These are phyloP conservation scores for Lipotes vexillifer DNA, from an alignment of 2,113 vertebrate species.

Conservation along the genomic window DNA sequence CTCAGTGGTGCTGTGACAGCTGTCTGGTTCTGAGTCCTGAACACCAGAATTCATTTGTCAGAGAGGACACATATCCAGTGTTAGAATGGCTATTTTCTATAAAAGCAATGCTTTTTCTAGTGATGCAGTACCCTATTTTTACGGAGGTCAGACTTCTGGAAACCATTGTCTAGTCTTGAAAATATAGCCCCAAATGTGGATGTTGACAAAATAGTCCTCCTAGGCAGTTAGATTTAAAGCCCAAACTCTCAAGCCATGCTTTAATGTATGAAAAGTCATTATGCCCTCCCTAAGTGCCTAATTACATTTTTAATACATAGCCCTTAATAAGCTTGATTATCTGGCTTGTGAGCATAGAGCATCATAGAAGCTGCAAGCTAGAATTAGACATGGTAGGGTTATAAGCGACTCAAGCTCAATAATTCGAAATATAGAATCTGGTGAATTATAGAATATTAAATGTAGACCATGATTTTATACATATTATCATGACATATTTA, in stretches of 20 bases:
- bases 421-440: slow-evolving; percentile 3
- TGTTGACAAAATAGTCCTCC: slow-evolving; percentile 1
- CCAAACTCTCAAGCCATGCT: not conserved
- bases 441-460: slow-evolving; percentile 28
- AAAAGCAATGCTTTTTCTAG: slow-evolving; percentile 23
- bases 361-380: slow-evolving; percentile 9
- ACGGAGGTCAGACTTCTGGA: slow-evolving; percentile 34
- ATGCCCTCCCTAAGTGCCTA: not conserved
- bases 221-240: slow-evolving; percentile 21
- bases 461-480: not conserved
- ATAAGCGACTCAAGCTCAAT: not conserved
- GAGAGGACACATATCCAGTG: slow-evolving; percentile 25
- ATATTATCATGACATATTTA: not conserved
- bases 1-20: slow-evolving; percentile 59
- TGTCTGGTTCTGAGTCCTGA: slow-evolving; percentile 50
- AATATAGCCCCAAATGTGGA: not conserved
- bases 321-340: slow-evolving; percentile 60
- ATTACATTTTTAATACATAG: slow-evolving; percentile 49
- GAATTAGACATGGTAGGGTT: slow-evolving; percentile 22
- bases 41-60: slow-evolving; percentile 56
- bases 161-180: slow-evolving; percentile 22
- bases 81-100: slow-evolving; percentile 26
- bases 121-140: slow-evolving; percentile 14
- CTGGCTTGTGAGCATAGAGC: slow-evolving; percentile 28
- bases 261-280: slow-evolving; percentile 36